These are phyloP conservation scores for Merops nubicus DNA, from an alignment of 2,113 vertebrate species.

Conservation along the genomic window DNA sequence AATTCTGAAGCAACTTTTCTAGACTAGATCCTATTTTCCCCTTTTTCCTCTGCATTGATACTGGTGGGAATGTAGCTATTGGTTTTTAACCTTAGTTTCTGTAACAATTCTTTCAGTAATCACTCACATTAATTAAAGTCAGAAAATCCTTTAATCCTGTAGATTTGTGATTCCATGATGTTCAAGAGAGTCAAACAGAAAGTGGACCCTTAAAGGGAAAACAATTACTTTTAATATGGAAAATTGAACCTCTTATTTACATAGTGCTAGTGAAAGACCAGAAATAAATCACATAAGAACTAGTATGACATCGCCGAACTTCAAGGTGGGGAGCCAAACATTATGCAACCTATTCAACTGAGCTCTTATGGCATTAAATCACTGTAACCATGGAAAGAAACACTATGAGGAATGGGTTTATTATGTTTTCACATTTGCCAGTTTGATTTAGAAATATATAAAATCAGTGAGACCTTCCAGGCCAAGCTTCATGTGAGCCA, in stretches of 20 bases:
- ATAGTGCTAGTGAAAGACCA: neutral
- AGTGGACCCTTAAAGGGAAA: neutral
- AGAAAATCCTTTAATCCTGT: neutral
- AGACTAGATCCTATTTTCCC: neutral
- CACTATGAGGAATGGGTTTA: constrained; percentile 33
- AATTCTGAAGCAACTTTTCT: neutral
- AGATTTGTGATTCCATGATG: neutral
- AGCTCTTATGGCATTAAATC: constrained; percentile 56
- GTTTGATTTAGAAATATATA: constrained; percentile 50
- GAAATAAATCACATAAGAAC: constrained; percentile 12
- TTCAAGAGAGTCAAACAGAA: neutral
- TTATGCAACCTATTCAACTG: constrained; percentile 54
- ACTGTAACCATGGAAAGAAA: constrained; percentile 10
- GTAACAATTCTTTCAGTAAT: neutral
- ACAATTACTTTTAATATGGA: neutral
- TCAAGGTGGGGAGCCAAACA: neutral
- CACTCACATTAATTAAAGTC: neutral
- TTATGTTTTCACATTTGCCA: constrained; percentile 45
- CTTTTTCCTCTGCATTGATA: neutral
- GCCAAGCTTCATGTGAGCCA: constrained; percentile 21
- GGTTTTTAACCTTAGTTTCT: neutral
- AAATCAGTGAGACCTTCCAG: constrained; percentile 46
- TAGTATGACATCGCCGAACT: neutral
- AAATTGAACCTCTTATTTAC: neutral
- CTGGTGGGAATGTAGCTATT: neutral